Percentiles rank a stretch among this genome's conserved stretches.
Conservation (phyloP, 2,888 invertebrate species). For the Xylota segnis region DNA sequence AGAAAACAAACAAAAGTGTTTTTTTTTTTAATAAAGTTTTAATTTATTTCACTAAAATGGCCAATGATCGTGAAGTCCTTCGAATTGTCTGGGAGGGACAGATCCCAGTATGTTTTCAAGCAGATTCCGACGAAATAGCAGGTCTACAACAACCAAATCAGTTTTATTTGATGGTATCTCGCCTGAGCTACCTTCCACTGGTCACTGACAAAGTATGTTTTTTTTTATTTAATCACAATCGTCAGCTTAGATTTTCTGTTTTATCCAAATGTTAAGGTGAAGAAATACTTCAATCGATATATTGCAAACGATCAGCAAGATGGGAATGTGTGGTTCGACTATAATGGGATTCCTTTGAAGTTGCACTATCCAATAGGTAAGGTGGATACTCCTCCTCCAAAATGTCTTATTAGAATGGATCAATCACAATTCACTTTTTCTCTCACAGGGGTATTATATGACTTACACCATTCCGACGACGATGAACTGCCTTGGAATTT, state of each 20-base stretch:
- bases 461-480: slow-evolving; percentile 89
- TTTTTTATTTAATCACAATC: not conserved
- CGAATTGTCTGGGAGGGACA: slow-evolving; percentile 98
- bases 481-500: slow-evolving; percentile 95
- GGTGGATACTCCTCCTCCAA: not conserved
- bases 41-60: slow-evolving; percentile 87
- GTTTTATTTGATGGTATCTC: slow-evolving; percentile 96
- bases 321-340: slow-evolving; percentile 97
- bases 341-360: slow-evolving; percentile 95
- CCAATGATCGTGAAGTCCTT: slow-evolving; percentile 97
- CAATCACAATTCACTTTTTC: not conserved
- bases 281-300: slow-evolving; percentile 94
- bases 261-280: slow-evolving; percentile 86
- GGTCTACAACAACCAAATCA: slow-evolving; percentile 96
- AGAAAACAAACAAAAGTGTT: slow-evolving; percentile 51
- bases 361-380: slow-evolving; percentile 92
- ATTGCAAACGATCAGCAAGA: slow-evolving; percentile 92
- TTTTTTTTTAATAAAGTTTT: slow-evolving; percentile 10
- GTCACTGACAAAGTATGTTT: slow-evolving; percentile 95
- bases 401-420: too few relatives aligned
- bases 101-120: slow-evolving; percentile 95
- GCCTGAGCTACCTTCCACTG: slow-evolving; percentile 96
- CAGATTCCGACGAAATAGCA: slow-evolving; percentile 94
- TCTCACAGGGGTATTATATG: slow-evolving; percentile 93
- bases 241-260: not conserved